Percentiles rank a stretch among this genome's conserved stretches.
Conservation (phyloP, 2,113 vertebrate genomes). For the Salvelinus fontinalis region DNA sequence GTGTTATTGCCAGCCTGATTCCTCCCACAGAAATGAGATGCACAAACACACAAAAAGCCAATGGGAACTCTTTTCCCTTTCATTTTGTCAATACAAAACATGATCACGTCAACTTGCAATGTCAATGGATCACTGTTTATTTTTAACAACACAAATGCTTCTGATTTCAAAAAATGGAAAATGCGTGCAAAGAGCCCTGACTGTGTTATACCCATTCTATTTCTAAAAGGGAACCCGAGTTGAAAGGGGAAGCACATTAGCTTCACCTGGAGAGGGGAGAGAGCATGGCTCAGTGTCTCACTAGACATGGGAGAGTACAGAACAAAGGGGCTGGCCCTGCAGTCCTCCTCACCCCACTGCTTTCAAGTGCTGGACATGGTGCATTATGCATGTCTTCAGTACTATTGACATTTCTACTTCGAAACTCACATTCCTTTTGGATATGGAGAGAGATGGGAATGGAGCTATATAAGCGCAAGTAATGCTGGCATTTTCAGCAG, state of each 20-base stretch:
- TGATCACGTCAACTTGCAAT: too few relatives aligned
- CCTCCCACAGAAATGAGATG: not conserved
- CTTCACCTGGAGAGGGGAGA: slow-evolving; percentile 2
- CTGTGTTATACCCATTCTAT: not conserved
- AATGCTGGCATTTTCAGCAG: slow-evolving; percentile 7
- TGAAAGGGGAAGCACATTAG: not conserved
- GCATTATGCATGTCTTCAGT: slow-evolving; percentile 16
- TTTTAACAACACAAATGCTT: not conserved
- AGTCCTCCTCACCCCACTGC: slow-evolving; percentile 1
- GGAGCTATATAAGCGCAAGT: not conserved
- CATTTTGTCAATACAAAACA: too few relatives aligned
- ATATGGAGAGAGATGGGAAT: slow-evolving; percentile 1
- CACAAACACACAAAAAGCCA: not conserved
- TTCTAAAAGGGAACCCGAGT: not conserved
- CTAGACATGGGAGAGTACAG: not conserved
- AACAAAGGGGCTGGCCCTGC: slow-evolving; percentile 2
- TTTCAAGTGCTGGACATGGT: slow-evolving; percentile 6
- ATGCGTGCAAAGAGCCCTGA: not conserved
- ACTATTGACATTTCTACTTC: slow-evolving; percentile 25
- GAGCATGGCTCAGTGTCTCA: slow-evolving; percentile 3
- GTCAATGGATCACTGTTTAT: too few relatives aligned
- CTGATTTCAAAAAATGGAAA: not conserved
- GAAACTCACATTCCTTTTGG: slow-evolving; percentile 18
- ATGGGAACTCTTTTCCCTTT: too few relatives aligned
- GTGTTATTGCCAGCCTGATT: not conserved